Evolutionary conservation across 1,140 invertebrate species (phyloP).

Genomic region (Drosophila arawakana): DNA sequence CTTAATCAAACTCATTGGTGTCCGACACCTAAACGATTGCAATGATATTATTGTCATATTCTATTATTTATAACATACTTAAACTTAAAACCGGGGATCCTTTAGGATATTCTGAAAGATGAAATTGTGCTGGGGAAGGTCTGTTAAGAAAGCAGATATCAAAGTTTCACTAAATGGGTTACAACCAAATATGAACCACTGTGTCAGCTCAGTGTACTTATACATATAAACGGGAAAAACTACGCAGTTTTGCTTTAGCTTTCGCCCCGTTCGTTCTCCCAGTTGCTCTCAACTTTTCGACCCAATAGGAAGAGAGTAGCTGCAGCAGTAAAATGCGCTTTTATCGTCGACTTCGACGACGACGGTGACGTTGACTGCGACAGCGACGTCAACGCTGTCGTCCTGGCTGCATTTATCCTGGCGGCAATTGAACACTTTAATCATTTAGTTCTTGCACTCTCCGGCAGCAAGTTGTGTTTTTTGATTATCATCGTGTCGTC

Average conservation of each 20-base stretch:
- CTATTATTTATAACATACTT: too few relatives aligned
- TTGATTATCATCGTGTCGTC: slow-evolving; percentile 81
- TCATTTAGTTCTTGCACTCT: slow-evolving; percentile 85
- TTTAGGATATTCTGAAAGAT: too few relatives aligned
- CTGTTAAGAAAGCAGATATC: too few relatives aligned
- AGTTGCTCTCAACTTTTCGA: slow-evolving; percentile 54
- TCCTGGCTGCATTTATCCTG: slow-evolving; percentile 81
- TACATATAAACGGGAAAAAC: slow-evolving; percentile 52
- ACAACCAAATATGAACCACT: neutral
- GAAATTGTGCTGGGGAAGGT: too few relatives aligned
- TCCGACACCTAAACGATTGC: too few relatives aligned
- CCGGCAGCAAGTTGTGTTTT: slow-evolving; percentile 84
- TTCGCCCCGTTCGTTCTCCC: slow-evolving; percentile 40
- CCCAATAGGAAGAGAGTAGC: slow-evolving; percentile 28
- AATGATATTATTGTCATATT: too few relatives aligned
- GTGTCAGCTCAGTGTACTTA: neutral
- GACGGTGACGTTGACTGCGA: slow-evolving; percentile 6
- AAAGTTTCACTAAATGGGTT: too few relatives aligned
- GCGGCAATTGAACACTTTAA: slow-evolving; percentile 76
- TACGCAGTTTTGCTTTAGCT: slow-evolving; percentile 69
- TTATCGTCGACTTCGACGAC: neutral
- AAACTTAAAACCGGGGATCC: too few relatives aligned
- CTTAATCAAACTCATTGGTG: too few relatives aligned
- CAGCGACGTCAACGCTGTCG: slow-evolving; percentile 34
- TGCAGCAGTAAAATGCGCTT: slow-evolving; percentile 40